Evolutionary conservation across 2,797 vertebrate genomes (phyloP), one percentile per base, ranked within the genome.

Genomic region (Acridotheres tristis): DNA sequence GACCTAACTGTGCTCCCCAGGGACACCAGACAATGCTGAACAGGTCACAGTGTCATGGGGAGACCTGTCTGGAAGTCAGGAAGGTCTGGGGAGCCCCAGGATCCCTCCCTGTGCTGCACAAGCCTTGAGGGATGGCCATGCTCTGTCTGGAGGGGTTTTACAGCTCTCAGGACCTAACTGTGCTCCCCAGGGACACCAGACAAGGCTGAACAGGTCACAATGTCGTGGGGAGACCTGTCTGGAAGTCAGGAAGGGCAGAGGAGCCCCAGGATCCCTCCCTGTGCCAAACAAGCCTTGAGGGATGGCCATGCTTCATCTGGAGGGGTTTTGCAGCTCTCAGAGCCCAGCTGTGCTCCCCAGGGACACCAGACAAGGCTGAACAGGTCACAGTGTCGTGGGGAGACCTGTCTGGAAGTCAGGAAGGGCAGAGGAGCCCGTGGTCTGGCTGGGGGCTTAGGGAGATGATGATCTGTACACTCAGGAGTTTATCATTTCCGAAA

Each of bases 401-500:
- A 32, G 71, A 50, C 7, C 36, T 32, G 45, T 59, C 67, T 43
- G 83, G 63, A 58, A 67, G 61, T 9, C 63, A 69, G 62, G 80
- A 55, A 69, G 65, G 55, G 53, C 25, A 10, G 48, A 71, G 8
- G 67, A 79, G 77, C 50, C 57, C 50, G 38, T 85, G 77, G 59
- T 88, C 55, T 67, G 59, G 57, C 62, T 57, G 1, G 13, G 91
- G 82, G 76, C 69, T 91, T 42, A 78, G 48, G 54, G 48, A 65
- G 76, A 27, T 61, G 87, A 54, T 59, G 76, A 54, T 27, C 57
- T 32, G 82, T 66, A 69, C 59, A 21, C 66, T 51, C 80, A 67
- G 85, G 43, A 71, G 89, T 85, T 97, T 83, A 88, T 89, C 4
- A 43, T 42, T 90, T 95, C 91, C 83, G 63, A 96, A 94, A 77